Evolutionary conservation across 2,113 vertebrate genomes (phyloP).

Genomic region (Cyphomyrus plagiostoma): DNA sequence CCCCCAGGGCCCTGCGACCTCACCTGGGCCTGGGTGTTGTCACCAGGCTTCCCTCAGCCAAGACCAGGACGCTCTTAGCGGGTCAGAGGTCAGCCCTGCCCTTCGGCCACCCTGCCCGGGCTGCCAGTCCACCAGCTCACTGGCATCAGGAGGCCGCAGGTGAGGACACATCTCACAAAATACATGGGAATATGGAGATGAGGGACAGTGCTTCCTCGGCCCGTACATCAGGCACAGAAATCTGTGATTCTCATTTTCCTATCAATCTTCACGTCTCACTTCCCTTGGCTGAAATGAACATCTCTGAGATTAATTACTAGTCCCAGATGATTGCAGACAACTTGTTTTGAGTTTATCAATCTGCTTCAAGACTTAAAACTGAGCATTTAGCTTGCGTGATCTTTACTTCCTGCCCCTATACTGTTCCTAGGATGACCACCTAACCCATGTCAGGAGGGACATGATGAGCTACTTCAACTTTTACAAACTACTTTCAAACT

Average conservation of each 20-base stretch:
- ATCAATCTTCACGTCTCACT: not conserved
- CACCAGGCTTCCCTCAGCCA: slow-evolving; percentile 74
- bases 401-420: not conserved
- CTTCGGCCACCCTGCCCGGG: slow-evolving; percentile 61
- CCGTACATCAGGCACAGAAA: too few relatives aligned
- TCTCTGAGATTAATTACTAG: not conserved
- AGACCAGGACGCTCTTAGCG: slow-evolving; percentile 70
- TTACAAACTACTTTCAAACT: not conserved
- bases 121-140: slow-evolving; percentile 48
- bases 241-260: not conserved
- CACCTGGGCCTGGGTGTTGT: slow-evolving; percentile 83
- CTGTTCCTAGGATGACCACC: not conserved
- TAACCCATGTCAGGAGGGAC: not conserved
- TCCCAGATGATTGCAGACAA: not conserved
- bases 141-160: slow-evolving; percentile 69
- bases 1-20: slow-evolving; percentile 80
- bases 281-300: not conserved
- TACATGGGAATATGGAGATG: not conserved
- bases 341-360: not conserved
- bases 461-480: not conserved
- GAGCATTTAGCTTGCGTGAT: not conserved
- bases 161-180: slow-evolving; percentile 42
- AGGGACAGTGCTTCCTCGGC: not conserved
- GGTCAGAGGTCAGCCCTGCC: slow-evolving; percentile 68
- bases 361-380: not conserved